Base-by-base conservation (phyloP, 2,113 vertebrate species). In the Lampris megalopsis region DNA sequence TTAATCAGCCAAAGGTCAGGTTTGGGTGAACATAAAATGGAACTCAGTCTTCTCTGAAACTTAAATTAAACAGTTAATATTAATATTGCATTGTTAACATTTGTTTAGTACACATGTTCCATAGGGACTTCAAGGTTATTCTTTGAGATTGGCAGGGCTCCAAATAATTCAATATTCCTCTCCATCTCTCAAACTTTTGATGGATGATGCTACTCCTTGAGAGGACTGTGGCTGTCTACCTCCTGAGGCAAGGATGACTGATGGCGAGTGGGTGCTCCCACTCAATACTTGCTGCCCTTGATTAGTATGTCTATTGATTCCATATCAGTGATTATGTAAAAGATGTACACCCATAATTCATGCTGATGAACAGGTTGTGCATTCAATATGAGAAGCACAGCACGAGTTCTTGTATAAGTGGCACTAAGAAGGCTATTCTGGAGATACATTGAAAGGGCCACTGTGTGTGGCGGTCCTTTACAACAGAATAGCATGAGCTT, bases 281-380 rank as follows among this genome's bases (percentile, higher is more conserved):
- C 88, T 93, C 91, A 80, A 92, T 92, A 90, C 60, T 74, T 13
- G 6, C 79, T 89, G 84, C 83, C 88, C 89, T 91, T 92, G 90
- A 91, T 92, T 90, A 91, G 86, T 83, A 86, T 77, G 68, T 88
- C 81, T 82, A 93, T 91, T 67, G 91, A 90, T 92, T 85, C 68
- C 66, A 65, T 87, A 89, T 89, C 53, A 71, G 87, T 83, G 88
- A 90, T 91, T 93, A 91, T 93, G 82, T 92, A 89, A 89, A 91
- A 85, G 74, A 84, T 80, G 79, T 78, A 73, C 72, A 56, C 68
- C 82, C 83, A 87, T 90, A 88, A 89, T 87, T 91, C 88, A 90
- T 79, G 86, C 80, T 67, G 81, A 90, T 85, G 78, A 79, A 80
- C 35, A 76, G 73, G 74, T 60, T 67, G 11, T 50, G 9, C 64